Evolutionary conservation across 2,113 vertebrate genomes (phyloP).

Genomic region (Bufo gargarizans): DNA sequence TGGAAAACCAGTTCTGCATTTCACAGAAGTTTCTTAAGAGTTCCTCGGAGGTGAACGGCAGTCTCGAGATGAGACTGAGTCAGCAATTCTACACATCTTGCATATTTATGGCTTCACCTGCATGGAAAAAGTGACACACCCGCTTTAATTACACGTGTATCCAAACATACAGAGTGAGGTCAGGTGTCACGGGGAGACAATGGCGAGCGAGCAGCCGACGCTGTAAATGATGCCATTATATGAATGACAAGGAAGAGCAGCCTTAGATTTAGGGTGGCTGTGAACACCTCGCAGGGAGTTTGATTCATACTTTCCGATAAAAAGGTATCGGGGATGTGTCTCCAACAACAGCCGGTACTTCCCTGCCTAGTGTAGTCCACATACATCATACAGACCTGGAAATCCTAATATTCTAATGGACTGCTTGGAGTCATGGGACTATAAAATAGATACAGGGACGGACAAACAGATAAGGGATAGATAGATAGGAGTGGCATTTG

Average conservation of each 20-base stretch:
- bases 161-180: background rate
- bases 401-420: background rate
- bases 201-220: background rate
- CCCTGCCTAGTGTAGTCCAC: background rate
- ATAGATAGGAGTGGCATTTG: too few relatives aligned
- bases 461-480: background rate
- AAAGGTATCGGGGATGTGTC: background rate
- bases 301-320: background rate
- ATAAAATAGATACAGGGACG: too few relatives aligned
- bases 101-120: constrained; percentile 27
- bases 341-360: background rate
- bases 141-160: background rate
- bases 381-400: background rate
- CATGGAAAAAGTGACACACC: constrained; percentile 28
- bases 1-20: background rate
- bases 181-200: background rate
- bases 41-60: background rate
- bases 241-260: background rate
- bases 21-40: background rate
- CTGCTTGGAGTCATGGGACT: too few relatives aligned
- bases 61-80: background rate
- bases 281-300: background rate
- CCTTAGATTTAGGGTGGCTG: background rate
- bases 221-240: background rate
- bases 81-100: background rate